Evolutionary conservation across 2,888 invertebrate species (phyloP).

Genomic region (Thymelicus lineola): DNA sequence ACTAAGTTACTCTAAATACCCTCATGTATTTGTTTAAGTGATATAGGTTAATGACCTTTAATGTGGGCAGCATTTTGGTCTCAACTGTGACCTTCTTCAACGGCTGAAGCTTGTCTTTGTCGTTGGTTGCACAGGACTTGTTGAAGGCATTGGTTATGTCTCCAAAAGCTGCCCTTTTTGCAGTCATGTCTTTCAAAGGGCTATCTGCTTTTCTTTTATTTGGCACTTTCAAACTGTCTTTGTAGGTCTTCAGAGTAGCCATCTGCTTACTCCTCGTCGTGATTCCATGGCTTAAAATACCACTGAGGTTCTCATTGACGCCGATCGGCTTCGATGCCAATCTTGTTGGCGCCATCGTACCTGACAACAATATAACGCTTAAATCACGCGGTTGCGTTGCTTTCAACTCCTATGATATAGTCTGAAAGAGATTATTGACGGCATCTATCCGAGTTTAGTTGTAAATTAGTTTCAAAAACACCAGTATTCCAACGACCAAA

Average conservation of each 20-base stretch:
- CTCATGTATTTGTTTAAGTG: constrained; percentile 45
- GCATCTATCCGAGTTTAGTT: not conserved
- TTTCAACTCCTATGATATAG: not conserved
- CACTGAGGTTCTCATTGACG: constrained; percentile 75
- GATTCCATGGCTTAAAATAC: constrained; percentile 80
- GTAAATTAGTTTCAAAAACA: constrained; percentile 55
- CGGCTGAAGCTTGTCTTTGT: constrained; percentile 69
- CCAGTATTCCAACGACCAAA: constrained; percentile 68
- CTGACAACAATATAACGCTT: constrained; percentile 59
- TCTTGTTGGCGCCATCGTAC: constrained; percentile 87
- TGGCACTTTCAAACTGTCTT: constrained; percentile 78
- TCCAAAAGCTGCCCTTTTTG: constrained; percentile 93
- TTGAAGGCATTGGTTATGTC: constrained; percentile 92
- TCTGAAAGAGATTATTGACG: not conserved
- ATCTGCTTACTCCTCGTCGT: constrained; percentile 87
- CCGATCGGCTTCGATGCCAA: constrained; percentile 81
- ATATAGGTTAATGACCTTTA: constrained; percentile 65
- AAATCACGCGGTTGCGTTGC: constrained; percentile 58
- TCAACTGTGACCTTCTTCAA: constrained; percentile 82
- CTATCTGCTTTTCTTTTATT: constrained; percentile 93
- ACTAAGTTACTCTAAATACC: constrained; percentile 49
- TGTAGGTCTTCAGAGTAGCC: constrained; percentile 76
- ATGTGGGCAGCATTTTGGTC: constrained; percentile 75
- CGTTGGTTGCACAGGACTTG: constrained; percentile 68
- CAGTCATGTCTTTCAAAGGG: constrained; percentile 89